Percentiles rank a stretch among this genome's conserved stretches.
Conservation (phyloP, 2,888 invertebrate genomes). For the Phlogophora meticulosa region DNA sequence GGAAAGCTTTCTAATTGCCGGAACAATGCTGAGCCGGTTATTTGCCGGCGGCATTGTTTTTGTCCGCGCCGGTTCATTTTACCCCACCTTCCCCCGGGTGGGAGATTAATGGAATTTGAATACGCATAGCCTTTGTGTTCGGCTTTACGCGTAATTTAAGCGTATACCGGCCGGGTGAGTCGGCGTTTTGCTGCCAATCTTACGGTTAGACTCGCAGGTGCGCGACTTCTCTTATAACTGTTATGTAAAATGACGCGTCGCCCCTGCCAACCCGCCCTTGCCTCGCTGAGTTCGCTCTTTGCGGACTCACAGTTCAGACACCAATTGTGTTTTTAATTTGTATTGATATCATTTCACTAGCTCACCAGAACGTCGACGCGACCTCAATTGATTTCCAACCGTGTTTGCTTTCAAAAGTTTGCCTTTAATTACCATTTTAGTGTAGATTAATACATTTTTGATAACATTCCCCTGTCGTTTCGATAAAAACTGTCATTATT, state of each 20-base stretch:
- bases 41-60: constrained; percentile 91
- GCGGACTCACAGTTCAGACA: constrained; percentile 70
- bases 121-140: constrained; percentile 91
- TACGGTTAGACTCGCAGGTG: constrained; percentile 82
- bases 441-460: constrained; percentile 76
- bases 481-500: constrained; percentile 79
- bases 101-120: constrained; percentile 91
- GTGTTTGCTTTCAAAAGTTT: constrained; percentile 64
- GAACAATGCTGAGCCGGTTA: constrained; percentile 91
- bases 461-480: constrained; percentile 68
- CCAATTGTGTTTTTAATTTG: constrained; percentile 35
- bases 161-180: constrained; percentile 88
- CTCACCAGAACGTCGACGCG: constrained; percentile 10
- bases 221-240: constrained; percentile 76
- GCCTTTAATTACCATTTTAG: constrained; percentile 68
- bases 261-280: constrained; percentile 40
- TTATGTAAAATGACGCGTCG: constrained; percentile 79
- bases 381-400: constrained; percentile 67
- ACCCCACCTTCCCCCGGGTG: constrained; percentile 87
- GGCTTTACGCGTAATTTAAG: constrained; percentile 91
- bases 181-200: constrained; percentile 85
- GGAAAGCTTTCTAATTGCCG: constrained; percentile 92
- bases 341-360: constrained; percentile 21
- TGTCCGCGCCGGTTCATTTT: constrained; percentile 91
- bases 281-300: constrained; percentile 46